These are phyloP conservation scores for Yoshiicerus persimilis DNA, from an alignment of 1,140 invertebrate genomes.

Conservation along the genomic window DNA sequence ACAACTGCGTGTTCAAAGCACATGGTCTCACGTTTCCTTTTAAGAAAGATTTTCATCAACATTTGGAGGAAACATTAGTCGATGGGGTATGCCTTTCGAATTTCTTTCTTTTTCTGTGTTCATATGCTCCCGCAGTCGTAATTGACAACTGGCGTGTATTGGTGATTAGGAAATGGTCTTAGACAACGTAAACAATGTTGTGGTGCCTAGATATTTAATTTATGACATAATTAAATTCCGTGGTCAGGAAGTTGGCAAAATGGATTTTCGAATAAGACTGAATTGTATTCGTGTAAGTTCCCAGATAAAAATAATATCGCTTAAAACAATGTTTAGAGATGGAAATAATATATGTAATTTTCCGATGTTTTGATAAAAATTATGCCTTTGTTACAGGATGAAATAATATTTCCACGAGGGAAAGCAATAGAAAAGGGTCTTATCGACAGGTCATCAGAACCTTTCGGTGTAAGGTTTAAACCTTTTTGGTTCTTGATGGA, in stretches of 20 bases:
- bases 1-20: conserved; percentile 91
- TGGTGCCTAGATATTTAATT: conserved; percentile 85
- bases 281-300: conserved; percentile 67
- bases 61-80: conserved; percentile 80
- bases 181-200: conserved; percentile 72
- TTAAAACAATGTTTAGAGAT: no score
- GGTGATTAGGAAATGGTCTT: conserved; percentile 91
- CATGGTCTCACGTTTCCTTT: conserved; percentile 75
- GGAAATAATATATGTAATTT: background rate
- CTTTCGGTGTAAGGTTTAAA: conserved; percentile 84
- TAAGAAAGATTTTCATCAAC: conserved; percentile 68
- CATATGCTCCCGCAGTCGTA: no score
- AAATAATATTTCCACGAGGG: conserved; percentile 69
- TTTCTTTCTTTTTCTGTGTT: no score
- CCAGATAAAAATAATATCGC: no score
- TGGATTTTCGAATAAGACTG: conserved; percentile 70
- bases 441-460: conserved; percentile 75
- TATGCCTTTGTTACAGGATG: conserved; percentile 54
- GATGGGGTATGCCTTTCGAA: conserved; percentile 72
- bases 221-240: conserved; percentile 93
- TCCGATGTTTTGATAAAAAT: background rate
- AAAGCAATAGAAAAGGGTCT: conserved; percentile 72
- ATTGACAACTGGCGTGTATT: no score
- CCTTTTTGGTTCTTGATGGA: conserved; percentile 83
- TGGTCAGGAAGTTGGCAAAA: conserved; percentile 73